Base-by-base conservation (phyloP, 2,113 vertebrate species). In the Anolis carolinensis region DNA sequence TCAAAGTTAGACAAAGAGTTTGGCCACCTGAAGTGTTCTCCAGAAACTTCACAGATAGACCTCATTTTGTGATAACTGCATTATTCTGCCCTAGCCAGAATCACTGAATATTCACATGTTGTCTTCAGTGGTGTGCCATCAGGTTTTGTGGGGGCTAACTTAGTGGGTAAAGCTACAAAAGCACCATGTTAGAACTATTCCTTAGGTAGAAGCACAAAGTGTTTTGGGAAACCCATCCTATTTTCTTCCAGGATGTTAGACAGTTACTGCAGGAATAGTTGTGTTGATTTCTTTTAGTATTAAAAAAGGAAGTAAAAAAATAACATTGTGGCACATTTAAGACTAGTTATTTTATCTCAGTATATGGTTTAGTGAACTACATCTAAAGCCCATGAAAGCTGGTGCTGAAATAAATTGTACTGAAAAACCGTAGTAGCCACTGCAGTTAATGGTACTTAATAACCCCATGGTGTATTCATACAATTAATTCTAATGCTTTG, bases 391-490 rank as follows among this genome's bases (percentile, higher is more conserved):
- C 14, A 59, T 59, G 55, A 59, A 59, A 59, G 11, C 55, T 59
- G 55, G 16, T 59, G 55, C 55, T 16, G 55, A 59, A 59, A 59
- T 16, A 59, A 16, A 59, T 59, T 16, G 55, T 59, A 13, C 55
- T 16, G 55, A 23, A 48, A 4, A 25, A 1, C 62, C 59, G n/a
- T 21, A 63, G 5, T 62, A 34, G 50, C 7, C 48, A 48, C 84
- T 32, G 75, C n/a, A 75, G 63, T 74, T 18, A 82, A 52, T 70
- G 50, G 50, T 1, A 86, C 75, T 79, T 36, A 84, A 84, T 76
- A 87, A 55, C 50, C 84, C 79, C 67, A 9, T 32, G 87, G 55
- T 92, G 83, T 81, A 77, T 21, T 50, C 86, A 87, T 52, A 14
- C 67, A 85, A 78, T 30, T 74, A 27, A 83, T 30, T 59, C 75